These are phyloP conservation scores for Paracanthobrama guichenoti DNA, from an alignment of 2,113 vertebrate genomes.

Conservation along the genomic window DNA sequence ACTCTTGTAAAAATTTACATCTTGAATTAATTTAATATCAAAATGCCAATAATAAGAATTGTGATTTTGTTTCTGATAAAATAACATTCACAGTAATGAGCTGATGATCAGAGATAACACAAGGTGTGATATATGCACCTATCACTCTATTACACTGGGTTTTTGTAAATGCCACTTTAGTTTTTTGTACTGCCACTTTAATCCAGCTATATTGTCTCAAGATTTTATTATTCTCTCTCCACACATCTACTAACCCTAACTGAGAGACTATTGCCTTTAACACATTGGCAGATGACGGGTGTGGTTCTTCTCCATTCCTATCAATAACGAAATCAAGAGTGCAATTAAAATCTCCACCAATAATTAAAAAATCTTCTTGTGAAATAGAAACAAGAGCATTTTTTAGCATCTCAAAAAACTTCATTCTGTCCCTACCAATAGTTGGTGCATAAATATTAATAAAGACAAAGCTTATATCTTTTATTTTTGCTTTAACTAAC, in stretches of 20 bases:
- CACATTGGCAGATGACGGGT: neutral
- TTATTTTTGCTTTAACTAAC: neutral
- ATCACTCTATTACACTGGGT: neutral
- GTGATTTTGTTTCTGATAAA: no score
- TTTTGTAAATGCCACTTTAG: no score
- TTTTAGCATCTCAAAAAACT: neutral
- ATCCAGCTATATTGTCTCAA: neutral
- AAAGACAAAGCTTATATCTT: neutral
- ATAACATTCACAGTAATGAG: neutral
- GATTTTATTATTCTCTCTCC: neutral
- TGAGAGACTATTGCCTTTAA: neutral
- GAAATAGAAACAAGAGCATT: neutral
- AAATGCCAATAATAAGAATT: no score
- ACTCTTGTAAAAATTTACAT: neutral
- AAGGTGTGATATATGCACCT: neutral
- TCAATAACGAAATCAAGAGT: neutral
- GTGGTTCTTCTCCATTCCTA: constrained; percentile 8
- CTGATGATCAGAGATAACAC: neutral
- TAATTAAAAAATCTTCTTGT: neutral
- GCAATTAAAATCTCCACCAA: neutral
- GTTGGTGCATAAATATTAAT: neutral
- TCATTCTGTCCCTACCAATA: neutral
- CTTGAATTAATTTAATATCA: no score
- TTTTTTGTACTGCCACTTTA: neutral
- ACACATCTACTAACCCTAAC: neutral